Conservation (phyloP, 2,797 vertebrate species). For the Typhlichthys eigenmanni region DNA sequence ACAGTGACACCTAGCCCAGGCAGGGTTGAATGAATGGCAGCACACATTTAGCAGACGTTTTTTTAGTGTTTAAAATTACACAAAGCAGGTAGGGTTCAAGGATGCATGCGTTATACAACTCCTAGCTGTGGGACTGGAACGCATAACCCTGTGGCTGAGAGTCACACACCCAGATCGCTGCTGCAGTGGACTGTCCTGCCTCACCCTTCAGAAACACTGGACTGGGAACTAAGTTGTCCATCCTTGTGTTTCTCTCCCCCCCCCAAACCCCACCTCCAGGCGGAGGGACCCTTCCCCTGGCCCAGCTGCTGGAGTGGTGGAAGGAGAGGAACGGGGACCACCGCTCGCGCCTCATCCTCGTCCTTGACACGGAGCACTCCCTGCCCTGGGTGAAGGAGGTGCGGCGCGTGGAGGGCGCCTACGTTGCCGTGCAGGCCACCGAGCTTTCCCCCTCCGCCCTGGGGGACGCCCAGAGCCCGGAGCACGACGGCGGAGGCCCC, state of each 20-base stretch:
- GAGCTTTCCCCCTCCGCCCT: constrained; percentile 74
- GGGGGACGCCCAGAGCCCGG: constrained; percentile 71
- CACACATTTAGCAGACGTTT: no score
- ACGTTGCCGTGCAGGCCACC: constrained; percentile 90
- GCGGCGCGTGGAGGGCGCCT: constrained; percentile 84
- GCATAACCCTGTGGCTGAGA: no score
- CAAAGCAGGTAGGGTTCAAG: no score
- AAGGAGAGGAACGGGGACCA: constrained; percentile 88
- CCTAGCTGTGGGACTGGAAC: no score
- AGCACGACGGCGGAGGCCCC: constrained; percentile 65
- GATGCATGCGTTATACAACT: no score
- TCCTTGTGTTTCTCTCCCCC: not conserved
- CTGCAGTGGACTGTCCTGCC: not conserved
- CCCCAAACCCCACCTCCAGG: constrained; percentile 66
- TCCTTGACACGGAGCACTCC: constrained; percentile 91
- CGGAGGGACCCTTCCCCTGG: constrained; percentile 84
- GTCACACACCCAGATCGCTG: no score
- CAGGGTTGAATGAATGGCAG: no score
- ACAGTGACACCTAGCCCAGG: no score
- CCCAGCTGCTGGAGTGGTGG: constrained; percentile 91
- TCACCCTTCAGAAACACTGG: not conserved
- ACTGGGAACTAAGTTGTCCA: not conserved
- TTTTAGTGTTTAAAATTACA: no score
- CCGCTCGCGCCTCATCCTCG: constrained; percentile 90
- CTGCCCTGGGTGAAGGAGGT: constrained; percentile 90